A percentile compares a stretch with the other conserved stretches of the same genome.
Conservation (phyloP, 2,113 vertebrate genomes). For the Nothocercus julius region DNA sequence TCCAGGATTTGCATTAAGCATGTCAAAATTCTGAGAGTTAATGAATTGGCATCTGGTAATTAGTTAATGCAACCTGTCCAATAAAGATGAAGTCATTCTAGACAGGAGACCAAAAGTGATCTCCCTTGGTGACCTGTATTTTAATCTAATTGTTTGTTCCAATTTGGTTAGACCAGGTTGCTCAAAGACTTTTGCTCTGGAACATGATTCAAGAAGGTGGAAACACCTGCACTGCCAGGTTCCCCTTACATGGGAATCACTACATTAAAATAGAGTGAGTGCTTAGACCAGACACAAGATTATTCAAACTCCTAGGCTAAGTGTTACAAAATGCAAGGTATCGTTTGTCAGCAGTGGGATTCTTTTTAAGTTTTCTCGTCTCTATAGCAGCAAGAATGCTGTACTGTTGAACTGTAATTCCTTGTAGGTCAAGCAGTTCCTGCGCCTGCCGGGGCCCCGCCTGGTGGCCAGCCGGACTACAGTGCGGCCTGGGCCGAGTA, state of each 20-base stretch:
- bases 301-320: conserved; percentile 86
- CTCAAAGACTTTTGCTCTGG: neutral
- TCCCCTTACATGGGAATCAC: conserved; percentile 3
- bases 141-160: neutral
- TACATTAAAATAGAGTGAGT: conserved; percentile 50
- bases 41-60: neutral
- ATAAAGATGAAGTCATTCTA: neutral
- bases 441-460: conserved; percentile 85
- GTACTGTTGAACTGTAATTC: conserved; percentile 13
- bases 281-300: conserved; percentile 80
- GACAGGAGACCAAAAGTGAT: neutral
- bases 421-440: conserved; percentile 84
- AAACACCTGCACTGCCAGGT: neutral
- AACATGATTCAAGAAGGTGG: neutral
- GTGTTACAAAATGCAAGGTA: conserved; percentile 87
- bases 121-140: neutral
- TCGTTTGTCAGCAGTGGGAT: conserved; percentile 25
- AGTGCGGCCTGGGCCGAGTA: conserved; percentile 98
- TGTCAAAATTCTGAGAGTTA: neutral
- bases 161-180: neutral
- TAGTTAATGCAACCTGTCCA: neutral
- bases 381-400: conserved; percentile 25
- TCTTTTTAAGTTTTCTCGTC: neutral
- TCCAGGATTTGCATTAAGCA: neutral
- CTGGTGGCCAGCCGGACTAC: conserved; percentile 94